phyloP scores from a whole-genome alignment of 2,797 vertebrate species.

The Chaetodon trifasciatus region DNA sequence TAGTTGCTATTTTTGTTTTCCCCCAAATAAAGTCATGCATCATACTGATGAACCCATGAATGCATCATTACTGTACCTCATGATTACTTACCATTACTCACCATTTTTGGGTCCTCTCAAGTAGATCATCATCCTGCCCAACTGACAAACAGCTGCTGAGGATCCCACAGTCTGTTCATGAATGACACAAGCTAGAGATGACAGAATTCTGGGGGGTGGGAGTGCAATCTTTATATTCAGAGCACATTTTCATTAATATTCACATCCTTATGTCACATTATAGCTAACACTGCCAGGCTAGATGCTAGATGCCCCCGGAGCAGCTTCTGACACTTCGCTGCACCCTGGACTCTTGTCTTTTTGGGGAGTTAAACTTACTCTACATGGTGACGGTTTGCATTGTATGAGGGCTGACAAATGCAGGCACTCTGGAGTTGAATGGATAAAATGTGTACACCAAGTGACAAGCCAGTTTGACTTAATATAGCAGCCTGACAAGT shows the following conservation, averaged over 20 bases:
- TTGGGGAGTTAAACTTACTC: not conserved
- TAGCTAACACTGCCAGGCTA: not conserved
- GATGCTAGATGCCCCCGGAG: not conserved
- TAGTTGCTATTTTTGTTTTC: not conserved
- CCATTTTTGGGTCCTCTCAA: not conserved
- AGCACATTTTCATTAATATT: conserved; percentile 35
- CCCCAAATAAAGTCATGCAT: not conserved
- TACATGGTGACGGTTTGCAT: not conserved
- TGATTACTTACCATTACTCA: conserved; percentile 9
- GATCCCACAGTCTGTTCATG: not conserved
- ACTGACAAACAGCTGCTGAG: not conserved
- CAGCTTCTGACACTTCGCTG: not conserved
- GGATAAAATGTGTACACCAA: too few relatives aligned
- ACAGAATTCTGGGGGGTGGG: not conserved
- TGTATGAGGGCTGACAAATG: not conserved
- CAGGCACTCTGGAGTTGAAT: not conserved
- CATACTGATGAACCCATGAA: not conserved
- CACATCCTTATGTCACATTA: conserved; percentile 18
- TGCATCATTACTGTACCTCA: not conserved
- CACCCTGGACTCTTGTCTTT: not conserved
- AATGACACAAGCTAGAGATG: conserved; percentile 1
- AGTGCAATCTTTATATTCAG: not conserved
- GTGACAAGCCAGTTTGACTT: not conserved
- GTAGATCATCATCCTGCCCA: not conserved
- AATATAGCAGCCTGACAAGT: too few relatives aligned